Conservation (phyloP, 2,113 vertebrate genomes). For the Asarcornis scutulata region DNA sequence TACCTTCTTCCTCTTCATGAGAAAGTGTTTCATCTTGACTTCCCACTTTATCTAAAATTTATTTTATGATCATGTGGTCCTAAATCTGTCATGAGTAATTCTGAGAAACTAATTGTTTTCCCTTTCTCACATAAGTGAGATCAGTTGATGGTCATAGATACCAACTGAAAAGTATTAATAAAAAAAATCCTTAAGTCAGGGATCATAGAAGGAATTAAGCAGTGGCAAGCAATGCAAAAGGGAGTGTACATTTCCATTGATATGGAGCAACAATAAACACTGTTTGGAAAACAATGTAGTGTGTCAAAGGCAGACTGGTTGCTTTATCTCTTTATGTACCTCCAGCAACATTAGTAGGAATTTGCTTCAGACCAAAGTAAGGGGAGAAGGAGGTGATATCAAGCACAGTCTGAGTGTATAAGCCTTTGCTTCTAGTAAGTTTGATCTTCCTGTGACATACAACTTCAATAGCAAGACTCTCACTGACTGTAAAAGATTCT, state of each 20-base stretch:
- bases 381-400: neutral
- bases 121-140: neutral
- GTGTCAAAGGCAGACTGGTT: neutral
- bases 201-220: neutral
- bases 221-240: neutral
- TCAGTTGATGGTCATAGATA: neutral
- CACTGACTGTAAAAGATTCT: neutral
- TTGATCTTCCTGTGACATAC: neutral
- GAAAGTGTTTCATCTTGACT: slow-evolving; percentile 21
- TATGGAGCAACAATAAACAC: neutral
- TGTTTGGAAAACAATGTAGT: neutral
- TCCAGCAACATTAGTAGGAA: neutral
- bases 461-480: neutral
- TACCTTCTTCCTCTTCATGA: slow-evolving; percentile 22
- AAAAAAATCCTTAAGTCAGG: neutral
- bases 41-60: neutral
- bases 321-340: neutral
- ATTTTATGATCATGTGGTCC: slow-evolving; percentile 6
- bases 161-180: neutral
- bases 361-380: neutral
- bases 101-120: neutral
- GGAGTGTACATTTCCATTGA: neutral
- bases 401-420: neutral
- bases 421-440: neutral
- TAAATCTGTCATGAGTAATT: neutral